Conservation (phyloP, 2,113 vertebrate species). For the Tonatia bakeri region DNA sequence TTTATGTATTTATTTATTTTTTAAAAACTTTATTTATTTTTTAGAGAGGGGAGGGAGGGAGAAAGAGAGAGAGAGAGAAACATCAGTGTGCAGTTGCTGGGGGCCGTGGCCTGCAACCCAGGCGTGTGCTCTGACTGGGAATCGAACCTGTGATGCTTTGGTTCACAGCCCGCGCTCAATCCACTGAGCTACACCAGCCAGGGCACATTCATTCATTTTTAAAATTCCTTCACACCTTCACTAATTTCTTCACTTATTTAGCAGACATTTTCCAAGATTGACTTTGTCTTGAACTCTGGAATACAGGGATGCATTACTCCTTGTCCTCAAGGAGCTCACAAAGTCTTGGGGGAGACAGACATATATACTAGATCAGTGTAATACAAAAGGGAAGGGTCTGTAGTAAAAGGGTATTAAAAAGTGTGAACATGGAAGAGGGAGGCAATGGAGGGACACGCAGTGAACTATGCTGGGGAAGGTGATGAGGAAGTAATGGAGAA, state of each 20-base stretch:
- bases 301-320: not conserved
- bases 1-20: too few species aligned
- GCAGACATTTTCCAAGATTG: not conserved
- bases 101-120: too few species aligned
- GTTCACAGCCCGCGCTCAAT: too few species aligned
- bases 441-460: not conserved
- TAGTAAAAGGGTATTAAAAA: not conserved
- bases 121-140: too few species aligned
- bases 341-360: not conserved
- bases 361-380: not conserved
- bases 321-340: not conserved
- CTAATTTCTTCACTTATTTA: not conserved
- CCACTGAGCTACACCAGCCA: too few species aligned
- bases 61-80: too few species aligned
- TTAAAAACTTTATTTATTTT: too few species aligned
- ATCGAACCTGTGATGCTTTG: too few species aligned
- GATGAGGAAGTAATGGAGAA: not conserved
- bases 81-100: too few species aligned
- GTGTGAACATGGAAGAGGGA: not conserved
- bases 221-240: not conserved
- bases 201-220: not conserved
- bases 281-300: not conserved
- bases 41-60: too few species aligned
- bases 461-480: not conserved
- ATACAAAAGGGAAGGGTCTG: not conserved